These are phyloP conservation scores for Orius insidiosus DNA, from an alignment of 1,140 invertebrate species.

Conservation along the genomic window DNA sequence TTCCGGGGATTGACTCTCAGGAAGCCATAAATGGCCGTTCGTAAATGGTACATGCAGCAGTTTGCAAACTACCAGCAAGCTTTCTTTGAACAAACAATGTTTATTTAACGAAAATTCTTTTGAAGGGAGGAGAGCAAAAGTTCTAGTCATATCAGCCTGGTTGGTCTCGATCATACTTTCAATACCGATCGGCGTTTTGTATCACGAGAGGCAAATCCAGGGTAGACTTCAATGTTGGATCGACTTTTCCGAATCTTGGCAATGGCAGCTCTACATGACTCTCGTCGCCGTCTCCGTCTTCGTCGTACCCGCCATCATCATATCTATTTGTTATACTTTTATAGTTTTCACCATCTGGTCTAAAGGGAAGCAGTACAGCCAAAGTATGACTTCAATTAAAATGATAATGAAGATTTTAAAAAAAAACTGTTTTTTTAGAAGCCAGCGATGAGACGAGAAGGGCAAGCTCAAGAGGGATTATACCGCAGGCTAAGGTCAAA, in stretches of 20 bases:
- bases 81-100: too few species aligned
- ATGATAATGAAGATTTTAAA: constrained; percentile 5
- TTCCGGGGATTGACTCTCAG: too few species aligned
- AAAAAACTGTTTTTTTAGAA: constrained; percentile 12
- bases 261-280: constrained; percentile 83
- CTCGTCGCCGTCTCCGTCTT: constrained; percentile 68
- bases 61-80: too few species aligned
- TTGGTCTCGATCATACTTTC: constrained; percentile 65
- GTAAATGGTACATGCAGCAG: too few species aligned
- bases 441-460: constrained; percentile 33
- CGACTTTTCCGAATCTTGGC: constrained; percentile 48
- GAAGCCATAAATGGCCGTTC: too few species aligned
- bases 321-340: constrained; percentile 74
- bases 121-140: constrained; percentile 52
- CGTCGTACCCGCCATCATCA: constrained; percentile 74
- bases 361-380: constrained; percentile 41
- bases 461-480: constrained; percentile 65
- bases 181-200: constrained; percentile 62
- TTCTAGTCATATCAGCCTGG: constrained; percentile 67
- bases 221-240: constrained; percentile 81
- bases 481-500: constrained; percentile 83
- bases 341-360: constrained; percentile 89
- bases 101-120: too few species aligned
- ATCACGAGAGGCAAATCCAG: constrained; percentile 57
- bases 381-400: constrained; percentile 20